Percentiles rank a stretch among this genome's conserved stretches.
phyloP scores from a whole-genome alignment of 2,888 invertebrate species.

The Watsonalla binaria region DNA sequence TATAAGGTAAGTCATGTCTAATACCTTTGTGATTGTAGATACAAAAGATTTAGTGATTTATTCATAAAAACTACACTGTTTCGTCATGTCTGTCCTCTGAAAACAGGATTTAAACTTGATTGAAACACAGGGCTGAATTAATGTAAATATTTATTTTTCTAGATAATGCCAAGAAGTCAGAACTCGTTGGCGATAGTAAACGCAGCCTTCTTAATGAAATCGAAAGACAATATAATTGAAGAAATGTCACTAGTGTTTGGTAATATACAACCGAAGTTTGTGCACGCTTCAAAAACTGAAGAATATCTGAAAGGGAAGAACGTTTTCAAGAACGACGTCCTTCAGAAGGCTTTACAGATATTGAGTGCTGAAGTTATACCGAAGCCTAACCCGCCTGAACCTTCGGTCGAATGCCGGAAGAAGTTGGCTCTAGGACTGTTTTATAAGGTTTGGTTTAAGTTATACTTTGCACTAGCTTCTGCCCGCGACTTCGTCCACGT shows the following conservation, averaged over 20 bases:
- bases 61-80: background rate
- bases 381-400: slow-evolving; percentile 80
- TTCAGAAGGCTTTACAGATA: slow-evolving; percentile 71
- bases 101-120: too few species aligned
- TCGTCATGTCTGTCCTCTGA: background rate
- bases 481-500: too few species aligned
- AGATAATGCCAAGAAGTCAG: slow-evolving; percentile 87
- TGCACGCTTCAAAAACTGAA: slow-evolving; percentile 81
- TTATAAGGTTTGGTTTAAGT: slow-evolving; percentile 81
- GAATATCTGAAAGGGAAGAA: slow-evolving; percentile 64
- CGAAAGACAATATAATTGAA: slow-evolving; percentile 47
- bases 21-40: background rate
- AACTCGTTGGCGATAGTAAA: slow-evolving; percentile 88
- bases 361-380: slow-evolving; percentile 81
- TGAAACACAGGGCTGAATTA: too few species aligned
- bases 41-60: background rate
- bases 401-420: slow-evolving; percentile 82
- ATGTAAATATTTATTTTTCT: slow-evolving; percentile 19
- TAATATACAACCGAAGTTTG: slow-evolving; percentile 77
- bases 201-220: slow-evolving; percentile 83
- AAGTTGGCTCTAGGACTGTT: slow-evolving; percentile 85
- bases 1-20: slow-evolving; percentile 78
- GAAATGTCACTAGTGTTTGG: slow-evolving; percentile 81
- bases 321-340: slow-evolving; percentile 47
- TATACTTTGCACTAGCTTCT: too few species aligned